phyloP scores from a whole-genome alignment of 2,797 vertebrate genomes.

The Pygocentrus nattereri region DNA sequence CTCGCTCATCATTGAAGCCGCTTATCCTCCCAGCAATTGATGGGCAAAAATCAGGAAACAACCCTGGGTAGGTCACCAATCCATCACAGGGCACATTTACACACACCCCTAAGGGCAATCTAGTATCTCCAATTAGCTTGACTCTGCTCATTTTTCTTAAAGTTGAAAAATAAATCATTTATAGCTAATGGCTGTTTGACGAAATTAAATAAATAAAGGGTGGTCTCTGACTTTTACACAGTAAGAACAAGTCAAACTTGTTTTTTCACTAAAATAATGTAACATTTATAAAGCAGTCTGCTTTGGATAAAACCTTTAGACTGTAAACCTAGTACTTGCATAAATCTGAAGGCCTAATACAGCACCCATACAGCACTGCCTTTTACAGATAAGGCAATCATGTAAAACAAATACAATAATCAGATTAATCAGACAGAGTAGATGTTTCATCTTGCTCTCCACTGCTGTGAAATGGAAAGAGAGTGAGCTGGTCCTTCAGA shows the following conservation, averaged over 20 bases:
- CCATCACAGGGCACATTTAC: too few species aligned
- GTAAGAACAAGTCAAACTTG: not conserved
- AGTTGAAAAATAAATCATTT: too few species aligned
- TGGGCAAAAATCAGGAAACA: too few species aligned
- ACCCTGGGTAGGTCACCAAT: too few species aligned
- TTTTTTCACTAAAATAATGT: not conserved
- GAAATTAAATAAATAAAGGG: too few species aligned
- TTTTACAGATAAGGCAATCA: not conserved
- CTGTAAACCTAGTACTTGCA: not conserved
- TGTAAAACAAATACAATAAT: not conserved
- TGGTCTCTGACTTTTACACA: too few species aligned
- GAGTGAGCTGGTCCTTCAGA: conserved; percentile 77
- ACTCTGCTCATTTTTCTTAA: too few species aligned
- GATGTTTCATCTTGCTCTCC: conserved; percentile 58
- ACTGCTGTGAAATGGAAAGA: conserved; percentile 70
- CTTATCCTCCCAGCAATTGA: too few species aligned
- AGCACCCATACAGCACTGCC: not conserved
- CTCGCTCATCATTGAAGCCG: too few species aligned
- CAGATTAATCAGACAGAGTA: conserved; percentile 46
- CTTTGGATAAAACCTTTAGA: not conserved
- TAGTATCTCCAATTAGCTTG: too few species aligned
- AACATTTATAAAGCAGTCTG: not conserved
- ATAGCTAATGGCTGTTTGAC: too few species aligned
- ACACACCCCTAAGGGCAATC: too few species aligned
- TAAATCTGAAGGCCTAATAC: not conserved